Evolutionary conservation across 2,888 invertebrate genomes (phyloP).

Genomic region (Leptinotarsa tumamoca): DNA sequence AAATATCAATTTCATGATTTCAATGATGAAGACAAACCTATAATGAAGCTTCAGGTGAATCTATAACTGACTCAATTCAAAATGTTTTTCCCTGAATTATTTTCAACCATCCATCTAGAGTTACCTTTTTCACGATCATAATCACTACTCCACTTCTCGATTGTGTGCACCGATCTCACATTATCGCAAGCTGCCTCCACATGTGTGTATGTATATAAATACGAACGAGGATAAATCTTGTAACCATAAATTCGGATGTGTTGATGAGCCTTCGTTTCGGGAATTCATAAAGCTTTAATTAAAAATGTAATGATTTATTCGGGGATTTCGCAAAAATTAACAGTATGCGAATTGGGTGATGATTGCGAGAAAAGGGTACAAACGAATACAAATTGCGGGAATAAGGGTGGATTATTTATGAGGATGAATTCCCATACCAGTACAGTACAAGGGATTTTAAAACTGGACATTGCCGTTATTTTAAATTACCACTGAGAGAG

Average conservation of each 20-base stretch:
- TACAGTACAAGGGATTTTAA: too few species aligned
- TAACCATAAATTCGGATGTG: constrained; percentile 52
- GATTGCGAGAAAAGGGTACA: constrained; percentile 7
- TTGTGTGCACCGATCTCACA: constrained; percentile 42
- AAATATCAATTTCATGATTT: too few species aligned
- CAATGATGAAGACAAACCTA: too few species aligned
- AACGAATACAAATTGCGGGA: not conserved
- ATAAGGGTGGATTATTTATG: constrained; percentile 1
- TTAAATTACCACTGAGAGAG: too few species aligned
- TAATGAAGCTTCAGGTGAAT: too few species aligned
- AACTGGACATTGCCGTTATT: too few species aligned
- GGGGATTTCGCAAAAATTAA: constrained; percentile 36
- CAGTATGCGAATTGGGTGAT: constrained; percentile 34
- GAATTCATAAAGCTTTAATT: constrained; percentile 54
- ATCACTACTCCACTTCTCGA: constrained; percentile 24
- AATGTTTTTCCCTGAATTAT: not conserved
- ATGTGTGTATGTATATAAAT: constrained; percentile 44
- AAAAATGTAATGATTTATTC: constrained; percentile 51
- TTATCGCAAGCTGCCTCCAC: constrained; percentile 56
- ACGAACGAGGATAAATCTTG: constrained; percentile 27
- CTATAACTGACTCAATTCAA: too few species aligned
- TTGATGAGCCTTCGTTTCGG: constrained; percentile 54
- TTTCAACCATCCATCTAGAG: too few species aligned
- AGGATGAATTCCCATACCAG: not conserved
- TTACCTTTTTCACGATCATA: not conserved